Base-by-base conservation (phyloP, 2,797 vertebrate genomes). In the Gambusia yucatana region DNA sequence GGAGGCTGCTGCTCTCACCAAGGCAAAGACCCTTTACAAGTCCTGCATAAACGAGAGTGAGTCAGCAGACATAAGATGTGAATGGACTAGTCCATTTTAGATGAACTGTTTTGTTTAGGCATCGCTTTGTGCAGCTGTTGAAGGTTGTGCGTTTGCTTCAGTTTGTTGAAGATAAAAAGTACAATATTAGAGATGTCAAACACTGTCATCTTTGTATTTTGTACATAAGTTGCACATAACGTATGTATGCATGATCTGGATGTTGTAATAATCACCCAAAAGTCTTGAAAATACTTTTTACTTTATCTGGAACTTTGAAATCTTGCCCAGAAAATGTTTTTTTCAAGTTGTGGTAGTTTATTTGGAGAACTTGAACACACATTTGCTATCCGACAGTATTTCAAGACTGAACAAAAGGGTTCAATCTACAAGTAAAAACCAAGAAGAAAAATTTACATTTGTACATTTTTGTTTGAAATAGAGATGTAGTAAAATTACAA, bases 21-120 rank as follows among this genome's bases (percentile, higher is more conserved):
- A 99, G 94, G 97, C 98, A 63, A 99, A 97, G 93, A 97, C 94
- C 20, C 94, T 99, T 50, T 99, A 98, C 90, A 96, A 95, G 88
- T 99, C 98, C 0, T 99, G 98, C 78, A 94, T 95, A 83, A 98
- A 99, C 94, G 98, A 99, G 91, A 96, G 98, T 99, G 93, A 97
- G 97, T 95, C 88, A 80, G 39, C 52, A 57, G 50, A 22, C 61
- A 65, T 50, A 48, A 76, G 6, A 80, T 44, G 39, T 67, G 47
- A 80, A 55, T 25, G 41, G 28, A 43, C 43, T 47, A 3, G 44
- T 75, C 25, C 41, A 78, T 72, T 77, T 43, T 70, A 22, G 59
- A 73, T 78, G 36, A 63, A 36, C 36, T 50, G 0, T 67, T 82
- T 3, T 17, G 22, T 16, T 63, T 9, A 4, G 6, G 20, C 9